phyloP scores from a whole-genome alignment of 1,140 invertebrate genomes.

The Nasonia giraulti region DNA sequence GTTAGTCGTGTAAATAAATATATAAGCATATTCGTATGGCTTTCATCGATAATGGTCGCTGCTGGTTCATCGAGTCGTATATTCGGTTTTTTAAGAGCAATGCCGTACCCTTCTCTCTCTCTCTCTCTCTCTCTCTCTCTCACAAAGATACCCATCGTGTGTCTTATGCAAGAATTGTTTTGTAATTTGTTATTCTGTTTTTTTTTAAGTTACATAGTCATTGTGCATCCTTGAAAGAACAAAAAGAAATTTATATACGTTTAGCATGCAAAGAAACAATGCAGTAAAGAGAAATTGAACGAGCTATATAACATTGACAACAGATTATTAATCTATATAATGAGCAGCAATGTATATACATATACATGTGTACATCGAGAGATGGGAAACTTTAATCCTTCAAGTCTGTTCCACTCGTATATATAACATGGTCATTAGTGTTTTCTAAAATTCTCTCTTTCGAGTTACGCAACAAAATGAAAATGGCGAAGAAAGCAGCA shows the following conservation, averaged over 20 bases:
- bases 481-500: neutral
- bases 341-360: slow-evolving; percentile 33
- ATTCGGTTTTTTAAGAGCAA: slow-evolving; percentile 31
- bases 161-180: slow-evolving; percentile 50
- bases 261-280: slow-evolving; percentile 69
- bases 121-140: slow-evolving; percentile 51
- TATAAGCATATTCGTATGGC: slow-evolving; percentile 56
- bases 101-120: slow-evolving; percentile 51
- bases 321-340: slow-evolving; percentile 46
- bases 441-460: neutral
- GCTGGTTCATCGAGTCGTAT: slow-evolving; percentile 70
- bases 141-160: slow-evolving; percentile 52
- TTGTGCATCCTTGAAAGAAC: slow-evolving; percentile 73
- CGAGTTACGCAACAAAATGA: neutral
- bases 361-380: slow-evolving; percentile 34
- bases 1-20: slow-evolving; percentile 52
- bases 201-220: slow-evolving; percentile 73
- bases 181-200: neutral
- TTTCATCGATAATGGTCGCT: slow-evolving; percentile 75
- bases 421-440: neutral
- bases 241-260: slow-evolving; percentile 63
- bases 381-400: slow-evolving; percentile 52
- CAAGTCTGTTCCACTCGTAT: slow-evolving; percentile 22
- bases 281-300: slow-evolving; percentile 50
- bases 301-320: slow-evolving; percentile 36